These are phyloP conservation scores for Neodiprion virginianus DNA, from an alignment of 1,140 invertebrate genomes.

Conservation along the genomic window DNA sequence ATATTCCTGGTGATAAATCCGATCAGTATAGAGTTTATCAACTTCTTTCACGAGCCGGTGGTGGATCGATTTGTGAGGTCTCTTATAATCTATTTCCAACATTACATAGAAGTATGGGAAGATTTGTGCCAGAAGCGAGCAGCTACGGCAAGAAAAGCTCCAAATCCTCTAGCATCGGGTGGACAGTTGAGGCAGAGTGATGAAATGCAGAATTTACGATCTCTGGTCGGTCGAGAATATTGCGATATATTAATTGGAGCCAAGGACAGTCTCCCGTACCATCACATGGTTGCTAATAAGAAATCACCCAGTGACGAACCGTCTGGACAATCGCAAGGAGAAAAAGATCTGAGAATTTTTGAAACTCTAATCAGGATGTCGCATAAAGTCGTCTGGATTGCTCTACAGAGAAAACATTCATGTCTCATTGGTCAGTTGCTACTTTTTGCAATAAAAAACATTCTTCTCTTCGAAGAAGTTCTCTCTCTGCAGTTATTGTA, in stretches of 20 bases:
- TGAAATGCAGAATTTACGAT: slow-evolving; percentile 65
- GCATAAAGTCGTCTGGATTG: slow-evolving; percentile 69
- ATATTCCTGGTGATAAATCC: slow-evolving; percentile 63
- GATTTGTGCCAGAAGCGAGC: slow-evolving; percentile 62
- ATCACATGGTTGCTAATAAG: slow-evolving; percentile 65
- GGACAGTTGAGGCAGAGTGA: slow-evolving; percentile 62
- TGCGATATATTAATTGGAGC: slow-evolving; percentile 63
- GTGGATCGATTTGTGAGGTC: slow-evolving; percentile 69
- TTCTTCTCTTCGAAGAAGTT: neutral
- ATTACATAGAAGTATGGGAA: slow-evolving; percentile 67
- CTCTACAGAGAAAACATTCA: slow-evolving; percentile 64
- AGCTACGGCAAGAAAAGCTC: slow-evolving; percentile 63
- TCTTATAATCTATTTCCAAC: slow-evolving; percentile 68
- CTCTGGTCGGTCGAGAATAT: slow-evolving; percentile 68
- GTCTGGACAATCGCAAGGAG: slow-evolving; percentile 60
- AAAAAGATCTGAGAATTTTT: slow-evolving; percentile 67
- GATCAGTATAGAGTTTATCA: slow-evolving; percentile 65
- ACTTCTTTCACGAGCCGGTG: slow-evolving; percentile 64
- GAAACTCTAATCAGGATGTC: slow-evolving; percentile 66
- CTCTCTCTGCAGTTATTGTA: slow-evolving; percentile 8
- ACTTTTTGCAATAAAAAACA: slow-evolving; percentile 8
- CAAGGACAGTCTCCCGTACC: slow-evolving; percentile 59
- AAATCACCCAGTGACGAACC: slow-evolving; percentile 31
- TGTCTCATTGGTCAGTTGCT: slow-evolving; percentile 63
- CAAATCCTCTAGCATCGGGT: slow-evolving; percentile 64